phyloP scores from a whole-genome alignment of 92 coral and sea anemone species.

The Zoanthus sociatus region DNA sequence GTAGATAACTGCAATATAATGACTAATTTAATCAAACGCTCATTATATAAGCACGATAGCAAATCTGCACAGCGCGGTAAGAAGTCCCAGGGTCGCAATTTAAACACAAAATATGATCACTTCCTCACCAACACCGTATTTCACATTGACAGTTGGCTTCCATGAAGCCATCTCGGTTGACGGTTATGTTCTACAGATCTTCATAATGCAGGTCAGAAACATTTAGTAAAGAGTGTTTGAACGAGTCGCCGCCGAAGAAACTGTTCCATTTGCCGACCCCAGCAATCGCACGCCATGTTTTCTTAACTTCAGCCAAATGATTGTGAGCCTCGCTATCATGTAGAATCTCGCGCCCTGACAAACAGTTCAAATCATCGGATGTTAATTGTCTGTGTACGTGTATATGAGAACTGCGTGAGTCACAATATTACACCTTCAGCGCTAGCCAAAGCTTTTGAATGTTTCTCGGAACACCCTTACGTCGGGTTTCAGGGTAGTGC shows the following conservation, averaged over 20 bases:
- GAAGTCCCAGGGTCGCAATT: slow-evolving; percentile 16
- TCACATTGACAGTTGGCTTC: slow-evolving; percentile 84
- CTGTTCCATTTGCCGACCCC: neutral
- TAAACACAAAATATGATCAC: neutral
- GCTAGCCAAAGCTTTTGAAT: too few species aligned
- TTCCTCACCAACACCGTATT: slow-evolving; percentile 93
- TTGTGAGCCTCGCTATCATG: slow-evolving; percentile 62
- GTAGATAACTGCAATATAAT: slow-evolving; percentile 80
- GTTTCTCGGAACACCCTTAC: too few species aligned
- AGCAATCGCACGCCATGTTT: slow-evolving; percentile 66
- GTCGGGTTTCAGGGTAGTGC: too few species aligned
- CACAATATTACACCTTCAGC: too few species aligned
- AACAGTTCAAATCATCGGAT: too few species aligned
- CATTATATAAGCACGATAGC: slow-evolving; percentile 7
- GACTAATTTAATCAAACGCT: slow-evolving; percentile 3
- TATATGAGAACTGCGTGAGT: too few species aligned
- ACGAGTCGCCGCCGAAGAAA: neutral
- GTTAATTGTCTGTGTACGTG: too few species aligned
- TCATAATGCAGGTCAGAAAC: slow-evolving; percentile 19
- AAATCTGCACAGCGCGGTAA: slow-evolving; percentile 4
- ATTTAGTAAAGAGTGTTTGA: neutral
- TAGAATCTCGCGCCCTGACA: slow-evolving; percentile 25
- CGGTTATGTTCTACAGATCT: neutral
- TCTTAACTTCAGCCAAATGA: neutral
- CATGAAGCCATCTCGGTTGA: slow-evolving; percentile 82